Percentiles rank a stretch among this genome's conserved stretches.
Conservation (phyloP, 2,888 invertebrate species). For the Arrhopalites spinosus region DNA sequence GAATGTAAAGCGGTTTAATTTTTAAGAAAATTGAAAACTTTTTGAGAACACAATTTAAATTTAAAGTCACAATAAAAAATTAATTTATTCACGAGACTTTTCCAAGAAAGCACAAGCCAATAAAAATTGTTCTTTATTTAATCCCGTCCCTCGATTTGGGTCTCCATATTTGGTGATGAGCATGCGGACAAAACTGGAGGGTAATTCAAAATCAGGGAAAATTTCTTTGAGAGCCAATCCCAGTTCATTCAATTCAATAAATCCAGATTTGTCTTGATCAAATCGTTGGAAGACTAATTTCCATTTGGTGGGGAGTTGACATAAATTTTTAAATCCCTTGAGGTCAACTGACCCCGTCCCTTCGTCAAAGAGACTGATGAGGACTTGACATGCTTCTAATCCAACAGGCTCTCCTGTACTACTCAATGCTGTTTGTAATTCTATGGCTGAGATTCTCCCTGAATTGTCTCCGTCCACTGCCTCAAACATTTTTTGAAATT, state of each 20-base stretch:
- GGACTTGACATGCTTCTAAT: slow-evolving; percentile 70
- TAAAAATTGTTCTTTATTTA: too few relatives aligned
- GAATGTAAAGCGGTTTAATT: too few relatives aligned
- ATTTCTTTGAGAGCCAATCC: slow-evolving; percentile 69
- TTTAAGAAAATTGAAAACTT: too few relatives aligned
- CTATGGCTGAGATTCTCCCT: slow-evolving; percentile 76
- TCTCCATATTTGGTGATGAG: too few relatives aligned
- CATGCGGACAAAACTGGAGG: too few relatives aligned
- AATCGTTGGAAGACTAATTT: slow-evolving; percentile 80
- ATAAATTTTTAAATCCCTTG: slow-evolving; percentile 81
- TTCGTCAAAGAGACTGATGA: slow-evolving; percentile 79
- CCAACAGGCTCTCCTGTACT: slow-evolving; percentile 86
- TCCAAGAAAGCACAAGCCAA: too few relatives aligned
- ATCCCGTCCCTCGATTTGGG: too few relatives aligned
- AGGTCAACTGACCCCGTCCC: slow-evolving; percentile 84
- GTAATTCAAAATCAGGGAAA: too few relatives aligned
- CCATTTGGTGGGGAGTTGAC: slow-evolving; percentile 74
- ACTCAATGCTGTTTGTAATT: slow-evolving; percentile 78
- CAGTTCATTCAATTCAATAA: slow-evolving; percentile 80
- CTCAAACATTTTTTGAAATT: slow-evolving; percentile 62
- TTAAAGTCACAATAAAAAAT: too few relatives aligned
- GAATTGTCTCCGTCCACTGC: slow-evolving; percentile 83
- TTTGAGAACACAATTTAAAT: too few relatives aligned
- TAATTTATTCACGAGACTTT: too few relatives aligned
- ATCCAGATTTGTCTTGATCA: slow-evolving; percentile 83